Conservation (phyloP, 2,113 vertebrate genomes). For the Piaya cayana region DNA sequence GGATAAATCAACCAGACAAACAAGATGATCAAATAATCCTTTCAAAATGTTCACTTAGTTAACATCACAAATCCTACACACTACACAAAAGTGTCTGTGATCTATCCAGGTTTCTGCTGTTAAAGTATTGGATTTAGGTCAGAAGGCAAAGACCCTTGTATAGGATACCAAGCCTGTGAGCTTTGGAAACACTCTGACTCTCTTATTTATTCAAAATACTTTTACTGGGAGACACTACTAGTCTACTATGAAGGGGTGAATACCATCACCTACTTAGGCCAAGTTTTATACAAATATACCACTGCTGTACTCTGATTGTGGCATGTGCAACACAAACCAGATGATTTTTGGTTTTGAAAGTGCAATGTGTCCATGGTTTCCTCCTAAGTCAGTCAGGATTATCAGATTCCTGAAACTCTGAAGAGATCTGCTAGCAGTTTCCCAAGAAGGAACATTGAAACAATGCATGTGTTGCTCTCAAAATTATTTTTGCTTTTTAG, state of each 20-base stretch:
- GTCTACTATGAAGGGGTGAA: neutral
- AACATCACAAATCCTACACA: neutral
- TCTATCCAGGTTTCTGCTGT: neutral
- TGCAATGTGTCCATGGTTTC: neutral
- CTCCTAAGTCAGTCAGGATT: neutral
- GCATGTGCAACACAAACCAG: neutral
- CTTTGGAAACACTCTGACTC: neutral
- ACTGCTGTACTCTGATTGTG: neutral
- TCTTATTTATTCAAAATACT: neutral
- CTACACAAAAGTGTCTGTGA: neutral
- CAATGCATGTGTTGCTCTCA: rapidly evolving
- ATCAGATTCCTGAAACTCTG: neutral
- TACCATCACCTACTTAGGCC: neutral
- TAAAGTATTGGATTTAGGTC: neutral
- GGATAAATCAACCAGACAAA: constrained; percentile 70
- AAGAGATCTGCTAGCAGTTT: neutral
- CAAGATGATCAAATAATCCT: constrained; percentile 19
- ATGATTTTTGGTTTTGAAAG: neutral
- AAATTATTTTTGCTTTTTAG: neutral
- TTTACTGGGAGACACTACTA: neutral
- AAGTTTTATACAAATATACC: neutral
- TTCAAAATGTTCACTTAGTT: constrained; percentile 16
- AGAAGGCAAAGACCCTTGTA: neutral
- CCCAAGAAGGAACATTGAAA: rapidly evolving
- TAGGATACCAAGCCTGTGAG: neutral